These are phyloP conservation scores for Trissolcus basalis DNA, from an alignment of 1,140 invertebrate genomes.

Conservation along the genomic window DNA sequence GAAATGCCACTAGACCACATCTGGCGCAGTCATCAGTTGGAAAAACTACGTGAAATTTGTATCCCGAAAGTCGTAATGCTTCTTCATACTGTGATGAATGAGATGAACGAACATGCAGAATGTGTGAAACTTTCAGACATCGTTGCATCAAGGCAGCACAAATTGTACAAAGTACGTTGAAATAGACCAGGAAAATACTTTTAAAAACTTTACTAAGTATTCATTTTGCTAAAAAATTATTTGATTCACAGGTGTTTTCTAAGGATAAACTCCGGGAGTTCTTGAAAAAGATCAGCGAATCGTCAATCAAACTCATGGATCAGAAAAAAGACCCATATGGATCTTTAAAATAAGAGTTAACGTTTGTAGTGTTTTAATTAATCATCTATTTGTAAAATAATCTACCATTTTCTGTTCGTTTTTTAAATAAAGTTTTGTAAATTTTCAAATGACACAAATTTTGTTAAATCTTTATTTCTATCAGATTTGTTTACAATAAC, in stretches of 20 bases:
- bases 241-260: slow-evolving; percentile 80
- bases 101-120: slow-evolving; percentile 84
- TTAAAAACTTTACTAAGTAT: too few relatives aligned
- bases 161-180: slow-evolving; percentile 82
- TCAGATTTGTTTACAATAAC: too few relatives aligned
- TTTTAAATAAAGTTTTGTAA: slow-evolving; percentile 31
- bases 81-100: slow-evolving; percentile 86
- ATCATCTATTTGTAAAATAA: slow-evolving; percentile 7
- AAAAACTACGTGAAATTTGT: slow-evolving; percentile 85
- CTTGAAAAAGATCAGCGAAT: slow-evolving; percentile 86
- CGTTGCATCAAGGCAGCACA: slow-evolving; percentile 81
- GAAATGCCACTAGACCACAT: slow-evolving; percentile 72
- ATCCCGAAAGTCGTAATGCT: slow-evolving; percentile 90
- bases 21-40: slow-evolving; percentile 81
- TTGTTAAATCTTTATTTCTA: too few relatives aligned
- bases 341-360: slow-evolving; percentile 67
- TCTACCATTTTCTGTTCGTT: background rate
- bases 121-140: slow-evolving; percentile 88
- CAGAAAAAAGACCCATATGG: slow-evolving; percentile 85
- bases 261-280: slow-evolving; percentile 86
- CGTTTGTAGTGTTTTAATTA: slow-evolving; percentile 12
- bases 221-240: too few relatives aligned
- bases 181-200: too few relatives aligned
- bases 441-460: slow-evolving; percentile 2
- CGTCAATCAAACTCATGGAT: slow-evolving; percentile 85